Evolutionary conservation across 1,140 invertebrate species (phyloP).

Genomic region (Ridgeia piscesae): DNA sequence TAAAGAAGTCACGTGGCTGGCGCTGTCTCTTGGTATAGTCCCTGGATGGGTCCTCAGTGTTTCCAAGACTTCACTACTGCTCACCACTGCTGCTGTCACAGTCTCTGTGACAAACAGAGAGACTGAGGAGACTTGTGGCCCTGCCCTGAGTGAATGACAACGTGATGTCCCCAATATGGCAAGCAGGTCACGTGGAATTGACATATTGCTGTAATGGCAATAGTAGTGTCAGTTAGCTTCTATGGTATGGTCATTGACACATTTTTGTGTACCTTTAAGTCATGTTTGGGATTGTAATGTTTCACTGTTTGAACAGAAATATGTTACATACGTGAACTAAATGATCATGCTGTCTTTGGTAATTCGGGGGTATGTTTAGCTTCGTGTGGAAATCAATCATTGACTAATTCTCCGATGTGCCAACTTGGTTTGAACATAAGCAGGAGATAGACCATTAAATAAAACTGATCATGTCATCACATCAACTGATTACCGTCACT

Average conservation of each 20-base stretch:
- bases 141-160: background rate
- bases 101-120: background rate
- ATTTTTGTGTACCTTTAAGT: background rate
- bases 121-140: background rate
- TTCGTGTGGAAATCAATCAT: background rate
- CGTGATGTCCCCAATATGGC: background rate
- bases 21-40: conserved; percentile 25
- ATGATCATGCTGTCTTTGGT: background rate
- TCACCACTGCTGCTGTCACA: background rate
- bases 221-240: background rate
- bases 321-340: background rate
- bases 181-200: background rate
- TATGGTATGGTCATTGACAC: background rate
- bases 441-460: background rate
- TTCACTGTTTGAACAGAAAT: background rate
- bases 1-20: conserved; percentile 28
- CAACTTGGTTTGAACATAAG: background rate
- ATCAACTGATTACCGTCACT: background rate
- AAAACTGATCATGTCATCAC: background rate
- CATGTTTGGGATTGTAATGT: background rate
- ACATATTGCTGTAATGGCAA: background rate
- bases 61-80: background rate
- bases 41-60: background rate
- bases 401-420: background rate
- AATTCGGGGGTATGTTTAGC: background rate